Evolutionary conservation across 2,797 vertebrate species (phyloP).

Genomic region (Acanthornis magna): DNA sequence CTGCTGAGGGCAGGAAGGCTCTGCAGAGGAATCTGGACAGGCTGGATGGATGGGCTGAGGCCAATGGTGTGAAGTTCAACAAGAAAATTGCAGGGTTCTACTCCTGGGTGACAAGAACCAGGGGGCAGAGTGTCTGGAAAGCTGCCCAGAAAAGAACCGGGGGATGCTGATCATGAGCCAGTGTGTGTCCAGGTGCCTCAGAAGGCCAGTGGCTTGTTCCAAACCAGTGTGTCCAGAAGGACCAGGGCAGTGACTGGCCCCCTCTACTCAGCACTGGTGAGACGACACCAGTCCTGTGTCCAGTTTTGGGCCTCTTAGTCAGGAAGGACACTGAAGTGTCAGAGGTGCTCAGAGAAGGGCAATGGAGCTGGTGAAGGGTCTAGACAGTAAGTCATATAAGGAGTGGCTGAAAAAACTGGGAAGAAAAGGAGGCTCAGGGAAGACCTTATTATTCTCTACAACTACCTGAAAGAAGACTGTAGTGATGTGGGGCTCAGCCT

Average conservation of each 20-base stretch:
- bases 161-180: neutral
- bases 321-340: neutral
- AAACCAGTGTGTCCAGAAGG: neutral
- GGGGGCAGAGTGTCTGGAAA: neutral
- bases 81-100: neutral
- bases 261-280: neutral
- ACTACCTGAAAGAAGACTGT: neutral
- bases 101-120: neutral
- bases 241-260: fast-evolving
- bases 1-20: neutral
- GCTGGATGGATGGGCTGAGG: neutral
- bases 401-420: neutral
- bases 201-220: too few relatives aligned
- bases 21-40: neutral
- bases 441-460: neutral
- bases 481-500: neutral
- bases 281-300: neutral
- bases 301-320: neutral
- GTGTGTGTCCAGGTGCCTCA: fast-evolving
- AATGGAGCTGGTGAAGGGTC: neutral
- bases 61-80: neutral
- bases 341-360: neutral
- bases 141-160: neutral
- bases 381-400: neutral
- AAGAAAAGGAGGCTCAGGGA: neutral